Evolutionary conservation across 1,140 invertebrate genomes (phyloP).

Genomic region (Colletes latitarsis): DNA sequence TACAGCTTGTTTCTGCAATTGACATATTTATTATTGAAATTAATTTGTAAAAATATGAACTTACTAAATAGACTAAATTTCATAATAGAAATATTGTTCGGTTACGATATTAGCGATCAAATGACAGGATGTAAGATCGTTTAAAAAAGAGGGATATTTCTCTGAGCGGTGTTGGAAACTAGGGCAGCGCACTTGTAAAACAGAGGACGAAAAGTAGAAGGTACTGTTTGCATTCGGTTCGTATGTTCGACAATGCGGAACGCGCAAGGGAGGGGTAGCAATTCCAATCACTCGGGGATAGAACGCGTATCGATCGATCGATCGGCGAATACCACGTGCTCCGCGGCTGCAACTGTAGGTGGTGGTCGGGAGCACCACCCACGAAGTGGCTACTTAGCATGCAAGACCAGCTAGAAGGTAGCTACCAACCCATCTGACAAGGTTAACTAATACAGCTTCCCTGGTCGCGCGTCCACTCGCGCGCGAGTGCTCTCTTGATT

Average conservation of each 20-base stretch:
- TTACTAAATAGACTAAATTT: too few species aligned
- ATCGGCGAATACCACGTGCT: constrained; percentile 56
- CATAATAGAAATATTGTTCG: too few species aligned
- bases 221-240: neutral
- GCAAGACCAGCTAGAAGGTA: constrained; percentile 69
- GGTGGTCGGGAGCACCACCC: constrained; percentile 65
- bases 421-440: constrained; percentile 75
- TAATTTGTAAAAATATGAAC: too few species aligned
- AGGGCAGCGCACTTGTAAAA: neutral
- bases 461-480: constrained; percentile 54
- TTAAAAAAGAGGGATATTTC: too few species aligned
- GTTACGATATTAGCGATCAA: too few species aligned
- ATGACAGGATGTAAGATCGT: too few species aligned
- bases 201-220: constrained; percentile 6
- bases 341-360: constrained; percentile 49
- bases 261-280: constrained; percentile 22
- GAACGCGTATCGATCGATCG: constrained; percentile 57
- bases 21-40: too few species aligned
- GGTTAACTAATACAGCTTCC: constrained; percentile 78
- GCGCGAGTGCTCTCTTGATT: constrained; percentile 25
- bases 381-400: constrained; percentile 78
- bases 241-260: neutral
- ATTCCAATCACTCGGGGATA: constrained; percentile 49
- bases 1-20: too few species aligned
- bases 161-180: too few species aligned